Conservation (phyloP, 2,888 invertebrate species). For the Carcina quercana region DNA sequence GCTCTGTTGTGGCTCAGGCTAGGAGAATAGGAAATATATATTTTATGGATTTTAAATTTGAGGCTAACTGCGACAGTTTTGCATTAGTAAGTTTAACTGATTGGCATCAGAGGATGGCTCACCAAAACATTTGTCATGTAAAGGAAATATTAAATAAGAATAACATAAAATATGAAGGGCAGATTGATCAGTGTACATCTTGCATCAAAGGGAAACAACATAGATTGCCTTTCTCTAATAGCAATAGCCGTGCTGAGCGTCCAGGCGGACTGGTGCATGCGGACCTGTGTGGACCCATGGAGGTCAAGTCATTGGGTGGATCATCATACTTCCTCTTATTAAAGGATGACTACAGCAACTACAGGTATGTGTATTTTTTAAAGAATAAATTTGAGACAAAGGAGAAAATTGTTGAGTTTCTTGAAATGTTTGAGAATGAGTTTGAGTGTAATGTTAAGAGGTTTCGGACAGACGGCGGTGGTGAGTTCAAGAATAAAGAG, state of each 20-base stretch:
- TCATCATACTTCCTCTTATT: slow-evolving; percentile 10
- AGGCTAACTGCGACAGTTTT: slow-evolving; percentile 2
- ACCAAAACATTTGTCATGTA: slow-evolving; percentile 7
- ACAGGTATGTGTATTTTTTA: slow-evolving; percentile 11
- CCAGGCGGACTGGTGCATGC: slow-evolving; percentile 5
- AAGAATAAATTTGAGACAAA: slow-evolving; percentile 9
- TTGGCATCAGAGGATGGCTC: slow-evolving; percentile 8
- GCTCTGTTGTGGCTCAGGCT: neutral
- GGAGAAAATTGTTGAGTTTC: slow-evolving; percentile 3
- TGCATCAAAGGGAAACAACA: slow-evolving; percentile 6
- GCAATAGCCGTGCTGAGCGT: slow-evolving; percentile 1
- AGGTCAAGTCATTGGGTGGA: slow-evolving; percentile 3
- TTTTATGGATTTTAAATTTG: neutral
- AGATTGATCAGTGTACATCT: slow-evolving; percentile 3
- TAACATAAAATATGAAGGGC: slow-evolving; percentile 5
- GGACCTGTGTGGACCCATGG: slow-evolving; percentile 8
- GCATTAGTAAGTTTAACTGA: slow-evolving; percentile 3
- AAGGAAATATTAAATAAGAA: slow-evolving; percentile 6
- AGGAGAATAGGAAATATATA: neutral
- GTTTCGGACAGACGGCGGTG: slow-evolving; percentile 7
- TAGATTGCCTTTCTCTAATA: slow-evolving; percentile 4
- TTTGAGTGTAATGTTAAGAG: slow-evolving; percentile 5
- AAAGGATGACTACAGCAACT: slow-evolving; percentile 12
- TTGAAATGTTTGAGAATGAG: slow-evolving; percentile 8
- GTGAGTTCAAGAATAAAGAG: slow-evolving; percentile 3